These are phyloP conservation scores for Dolichomitus sp. DNA, from an alignment of 2,888 invertebrate species.

Conservation along the genomic window DNA sequence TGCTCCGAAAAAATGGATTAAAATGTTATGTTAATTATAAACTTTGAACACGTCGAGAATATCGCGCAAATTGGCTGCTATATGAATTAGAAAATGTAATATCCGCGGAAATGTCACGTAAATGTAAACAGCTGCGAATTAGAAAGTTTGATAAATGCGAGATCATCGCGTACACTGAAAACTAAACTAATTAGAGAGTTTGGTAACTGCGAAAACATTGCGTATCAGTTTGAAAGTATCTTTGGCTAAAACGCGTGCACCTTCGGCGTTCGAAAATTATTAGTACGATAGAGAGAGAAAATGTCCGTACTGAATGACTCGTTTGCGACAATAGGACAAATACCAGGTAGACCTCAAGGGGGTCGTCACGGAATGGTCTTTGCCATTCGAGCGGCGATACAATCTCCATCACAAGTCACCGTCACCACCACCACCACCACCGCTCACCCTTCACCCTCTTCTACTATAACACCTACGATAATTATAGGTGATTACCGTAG, in stretches of 20 bases:
- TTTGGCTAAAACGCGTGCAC: neutral
- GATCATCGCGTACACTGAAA: neutral
- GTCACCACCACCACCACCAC: conserved; percentile 75
- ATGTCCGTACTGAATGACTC: conserved; percentile 56
- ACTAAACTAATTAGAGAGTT: neutral
- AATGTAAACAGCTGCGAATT: neutral
- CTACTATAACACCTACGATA: conserved; percentile 85
- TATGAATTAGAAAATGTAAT: too few relatives aligned
- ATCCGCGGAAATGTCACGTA: too few relatives aligned
- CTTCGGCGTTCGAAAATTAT: neutral
- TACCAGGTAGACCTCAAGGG: conserved; percentile 90
- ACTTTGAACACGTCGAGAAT: too few relatives aligned
- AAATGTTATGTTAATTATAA: too few relatives aligned
- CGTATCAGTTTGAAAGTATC: neutral
- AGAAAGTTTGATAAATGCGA: neutral
- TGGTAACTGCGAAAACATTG: neutral
- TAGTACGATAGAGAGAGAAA: neutral
- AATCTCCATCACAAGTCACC: conserved; percentile 79
- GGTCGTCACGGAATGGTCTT: conserved; percentile 90
- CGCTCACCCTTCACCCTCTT: conserved; percentile 84
- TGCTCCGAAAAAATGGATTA: too few relatives aligned
- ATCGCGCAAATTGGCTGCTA: too few relatives aligned
- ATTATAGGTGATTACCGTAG: conserved; percentile 85
- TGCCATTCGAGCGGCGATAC: conserved; percentile 87
- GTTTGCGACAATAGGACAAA: conserved; percentile 87